A percentile compares a stretch with the other conserved stretches of the same genome.
Evolutionary conservation across 2,797 vertebrate genomes (phyloP).

Genomic region (Serranus cabrilla): DNA sequence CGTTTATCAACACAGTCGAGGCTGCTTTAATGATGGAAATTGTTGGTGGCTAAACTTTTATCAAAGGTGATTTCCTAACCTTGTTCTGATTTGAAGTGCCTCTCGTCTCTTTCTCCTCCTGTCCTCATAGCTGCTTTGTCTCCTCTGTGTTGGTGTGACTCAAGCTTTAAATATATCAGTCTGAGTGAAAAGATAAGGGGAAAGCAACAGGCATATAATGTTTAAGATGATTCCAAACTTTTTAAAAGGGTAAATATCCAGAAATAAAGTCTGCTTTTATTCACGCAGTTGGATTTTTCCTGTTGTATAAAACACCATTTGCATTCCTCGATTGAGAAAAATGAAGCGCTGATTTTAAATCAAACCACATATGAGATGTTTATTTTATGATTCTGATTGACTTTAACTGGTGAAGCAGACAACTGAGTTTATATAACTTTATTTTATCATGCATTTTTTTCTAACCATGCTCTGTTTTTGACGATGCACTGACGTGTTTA

Average conservation of each 20-base stretch:
- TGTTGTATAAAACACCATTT: conserved; percentile 32
- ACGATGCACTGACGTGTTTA: conserved; percentile 14
- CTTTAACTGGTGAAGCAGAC: conserved; percentile 29
- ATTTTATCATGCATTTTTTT: conserved; percentile 38
- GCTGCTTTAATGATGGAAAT: conserved; percentile 34
- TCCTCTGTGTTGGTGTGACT: conserved; percentile 24
- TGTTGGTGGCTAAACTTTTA: conserved; percentile 34
- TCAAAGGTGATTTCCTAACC: conserved; percentile 24
- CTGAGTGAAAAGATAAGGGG: conserved; percentile 21
- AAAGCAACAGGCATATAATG: not conserved
- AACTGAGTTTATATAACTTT: not conserved
- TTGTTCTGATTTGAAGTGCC: conserved; percentile 74
- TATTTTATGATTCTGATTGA: conserved; percentile 44
- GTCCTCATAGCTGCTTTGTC: conserved; percentile 34
- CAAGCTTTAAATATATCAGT: conserved; percentile 30
- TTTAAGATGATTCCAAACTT: conserved; percentile 20
- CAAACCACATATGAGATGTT: not conserved
- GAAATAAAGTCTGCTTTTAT: conserved; percentile 7
- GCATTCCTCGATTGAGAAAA: conserved; percentile 60
- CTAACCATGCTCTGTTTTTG: conserved; percentile 10
- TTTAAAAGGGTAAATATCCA: not conserved
- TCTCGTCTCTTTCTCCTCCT: conserved; percentile 53
- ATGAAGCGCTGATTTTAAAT: conserved; percentile 29
- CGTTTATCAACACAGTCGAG: conserved; percentile 9
- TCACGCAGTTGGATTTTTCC: conserved; percentile 6